Evolutionary conservation across 2,797 vertebrate genomes (phyloP).

Genomic region (Enteromius unitaeniatus): DNA sequence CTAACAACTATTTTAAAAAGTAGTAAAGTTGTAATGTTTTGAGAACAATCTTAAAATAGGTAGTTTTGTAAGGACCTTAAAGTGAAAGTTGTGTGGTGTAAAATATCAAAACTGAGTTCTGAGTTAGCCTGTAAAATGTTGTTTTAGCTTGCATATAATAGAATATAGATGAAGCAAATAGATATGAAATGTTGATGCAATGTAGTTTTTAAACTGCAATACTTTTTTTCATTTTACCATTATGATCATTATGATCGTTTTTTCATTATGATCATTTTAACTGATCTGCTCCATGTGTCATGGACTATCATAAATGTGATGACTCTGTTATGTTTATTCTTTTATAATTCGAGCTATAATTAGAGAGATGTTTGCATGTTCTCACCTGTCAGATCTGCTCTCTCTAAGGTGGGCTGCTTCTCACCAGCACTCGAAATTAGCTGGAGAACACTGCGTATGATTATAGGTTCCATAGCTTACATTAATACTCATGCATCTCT

Average conservation of each 20-base stretch:
- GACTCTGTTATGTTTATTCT: neutral
- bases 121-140: neutral
- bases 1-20: neutral
- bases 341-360: neutral
- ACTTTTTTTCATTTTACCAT: neutral
- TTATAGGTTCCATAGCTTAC: slow-evolving; percentile 47
- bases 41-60: neutral
- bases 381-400: slow-evolving; percentile 16
- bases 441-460: neutral
- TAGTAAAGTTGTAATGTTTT: neutral
- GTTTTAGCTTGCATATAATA: neutral
- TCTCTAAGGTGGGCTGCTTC: neutral
- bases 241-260: too few species aligned
- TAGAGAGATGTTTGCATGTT: neutral
- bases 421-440: neutral
- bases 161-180: neutral
- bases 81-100: neutral
- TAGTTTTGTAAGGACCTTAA: neutral
- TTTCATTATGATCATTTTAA: too few species aligned
- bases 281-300: neutral
- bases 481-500: slow-evolving; percentile 49
- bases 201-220: neutral
- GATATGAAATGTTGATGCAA: neutral
- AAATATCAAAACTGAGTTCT: neutral
- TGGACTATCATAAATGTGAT: neutral